Base-by-base conservation (phyloP, 2,888 invertebrate species). In the Parnassius apollo region DNA sequence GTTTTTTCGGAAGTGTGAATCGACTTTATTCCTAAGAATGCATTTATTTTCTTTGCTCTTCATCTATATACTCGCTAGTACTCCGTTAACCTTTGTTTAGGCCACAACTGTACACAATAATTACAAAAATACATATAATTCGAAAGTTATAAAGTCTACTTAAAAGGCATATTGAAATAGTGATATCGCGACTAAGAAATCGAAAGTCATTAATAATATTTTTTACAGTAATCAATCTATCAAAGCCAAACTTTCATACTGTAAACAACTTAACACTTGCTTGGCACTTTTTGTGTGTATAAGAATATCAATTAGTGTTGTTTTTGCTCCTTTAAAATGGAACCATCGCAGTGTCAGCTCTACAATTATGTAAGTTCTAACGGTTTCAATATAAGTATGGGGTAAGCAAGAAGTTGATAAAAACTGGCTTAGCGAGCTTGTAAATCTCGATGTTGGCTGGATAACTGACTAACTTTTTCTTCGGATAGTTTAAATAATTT, bases 281-380 rank as follows among this genome's bases (percentile, higher is more conserved):
- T 35, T 35, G 35, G 0, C 4, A 35, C 3, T 48, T 61, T 61
- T 56, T 56, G 25, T 55, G 13, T 46, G 42, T 57, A 42, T 46
- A 52, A 18, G 49, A 42, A 54, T 44, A 45, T 52, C 35, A 52
- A 52, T 48, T 12, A 57, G 48, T 61, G 42, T 51, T 12, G 46
- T 64, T 64, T 54, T 61, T 25, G 13, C 25, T 50, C 18, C 45
- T 58, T 51, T 25, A 55, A 57, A 44, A 71, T 69, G 68, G 60
- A 61, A 12, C 57, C 61, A 22, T 59, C 63, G n/a, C 35, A 35
- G 35, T 59, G 63, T 56, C 70, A 65, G 13, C 66, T 71, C 2
- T 68, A 71, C 52, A 66, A 68, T 65, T 69, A 70, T 54, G 70
- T 70, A 60, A 67, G 70, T 69, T 35, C 25, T 50, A 55, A 44